These are phyloP conservation scores for Oophaga pumilio DNA, from an alignment of 2,113 vertebrate species.

Conservation along the genomic window DNA sequence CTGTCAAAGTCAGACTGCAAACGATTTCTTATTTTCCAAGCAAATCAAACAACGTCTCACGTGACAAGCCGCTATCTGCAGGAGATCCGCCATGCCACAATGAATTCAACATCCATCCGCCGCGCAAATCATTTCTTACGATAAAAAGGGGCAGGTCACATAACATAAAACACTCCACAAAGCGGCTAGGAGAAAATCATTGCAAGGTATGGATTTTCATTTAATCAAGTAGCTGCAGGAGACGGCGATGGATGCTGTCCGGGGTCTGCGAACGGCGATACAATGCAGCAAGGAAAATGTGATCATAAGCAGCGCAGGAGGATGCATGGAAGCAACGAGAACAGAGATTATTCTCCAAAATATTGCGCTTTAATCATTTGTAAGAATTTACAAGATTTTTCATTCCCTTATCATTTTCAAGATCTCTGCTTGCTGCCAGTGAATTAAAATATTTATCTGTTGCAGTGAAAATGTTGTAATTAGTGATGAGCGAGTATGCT, in stretches of 20 bases:
- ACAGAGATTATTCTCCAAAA: no score
- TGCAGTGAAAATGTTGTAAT: no score
- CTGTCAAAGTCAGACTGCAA: not conserved
- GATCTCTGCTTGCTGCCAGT: not conserved
- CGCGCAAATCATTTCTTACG: not conserved
- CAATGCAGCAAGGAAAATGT: not conserved
- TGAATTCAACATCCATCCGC: constrained; percentile 2
- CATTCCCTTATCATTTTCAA: not conserved
- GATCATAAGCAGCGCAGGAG: not conserved
- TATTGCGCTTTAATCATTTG: no score
- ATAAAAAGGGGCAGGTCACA: constrained; percentile 22
- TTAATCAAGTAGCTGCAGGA: constrained; percentile 19
- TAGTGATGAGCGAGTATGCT: no score
- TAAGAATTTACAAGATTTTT: not conserved
- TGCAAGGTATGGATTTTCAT: constrained; percentile 37
- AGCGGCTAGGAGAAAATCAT: constrained; percentile 29
- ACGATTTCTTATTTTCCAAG: not conserved
- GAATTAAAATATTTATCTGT: not conserved
- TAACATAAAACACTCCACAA: constrained; percentile 37
- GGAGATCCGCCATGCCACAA: not conserved
- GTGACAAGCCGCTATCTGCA: not conserved
- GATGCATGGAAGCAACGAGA: not conserved
- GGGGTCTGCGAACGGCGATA: not conserved
- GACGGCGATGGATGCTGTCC: not conserved
- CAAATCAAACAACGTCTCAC: not conserved